Evolutionary conservation across 2,888 invertebrate genomes (phyloP).

Genomic region (Boloria euphrosyne): DNA sequence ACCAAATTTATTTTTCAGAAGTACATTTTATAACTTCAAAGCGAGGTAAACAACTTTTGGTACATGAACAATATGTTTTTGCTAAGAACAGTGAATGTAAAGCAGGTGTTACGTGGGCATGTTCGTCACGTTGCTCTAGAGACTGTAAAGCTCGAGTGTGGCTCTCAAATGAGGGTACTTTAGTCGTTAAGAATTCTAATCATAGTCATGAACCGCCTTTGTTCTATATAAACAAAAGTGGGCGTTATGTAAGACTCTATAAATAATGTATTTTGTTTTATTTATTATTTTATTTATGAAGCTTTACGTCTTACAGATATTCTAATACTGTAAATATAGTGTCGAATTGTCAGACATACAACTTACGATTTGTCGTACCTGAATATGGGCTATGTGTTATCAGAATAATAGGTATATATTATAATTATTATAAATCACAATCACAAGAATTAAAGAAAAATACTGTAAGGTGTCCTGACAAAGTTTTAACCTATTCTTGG

Average conservation of each 20-base stretch:
- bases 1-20: constrained; percentile 53
- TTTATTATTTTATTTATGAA: not conserved
- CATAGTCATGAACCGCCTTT: constrained; percentile 66
- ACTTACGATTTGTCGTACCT: no score
- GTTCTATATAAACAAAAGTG: constrained; percentile 56
- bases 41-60: constrained; percentile 61
- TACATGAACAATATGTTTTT: constrained; percentile 64
- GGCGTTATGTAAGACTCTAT: constrained; percentile 1
- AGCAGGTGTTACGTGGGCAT: constrained; percentile 58
- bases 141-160: constrained; percentile 63
- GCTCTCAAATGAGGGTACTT: constrained; percentile 52
- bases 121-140: constrained; percentile 67
- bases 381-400: no score
- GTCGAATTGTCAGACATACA: no score
- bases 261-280: not conserved
- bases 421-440: no score
- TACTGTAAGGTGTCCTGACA: no score
- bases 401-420: no score
- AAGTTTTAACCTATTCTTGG: no score
- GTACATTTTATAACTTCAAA: constrained; percentile 69
- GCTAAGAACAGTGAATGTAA: constrained; percentile 60
- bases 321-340: no score
- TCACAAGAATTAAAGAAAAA: no score
- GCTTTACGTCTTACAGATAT: no score
- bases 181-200: constrained; percentile 51